Evolutionary conservation across 1,140 invertebrate genomes (phyloP).

Genomic region (Condylostylus longicornis): DNA sequence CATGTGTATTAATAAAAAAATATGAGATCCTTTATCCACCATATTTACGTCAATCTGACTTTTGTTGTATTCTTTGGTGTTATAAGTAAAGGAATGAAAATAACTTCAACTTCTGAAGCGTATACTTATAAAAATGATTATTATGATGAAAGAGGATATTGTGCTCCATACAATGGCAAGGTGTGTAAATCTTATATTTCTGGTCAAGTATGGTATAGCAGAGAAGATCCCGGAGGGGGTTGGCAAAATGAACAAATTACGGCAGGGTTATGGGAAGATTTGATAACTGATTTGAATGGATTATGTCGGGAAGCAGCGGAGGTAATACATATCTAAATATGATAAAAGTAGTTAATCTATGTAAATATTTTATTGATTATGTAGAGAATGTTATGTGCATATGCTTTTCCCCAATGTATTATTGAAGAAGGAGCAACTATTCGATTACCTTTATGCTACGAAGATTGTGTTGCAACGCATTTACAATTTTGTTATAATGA

Average conservation of each 20-base stretch:
- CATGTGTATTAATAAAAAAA: too few species aligned
- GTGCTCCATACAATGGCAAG: constrained; percentile 75
- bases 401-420: constrained; percentile 79
- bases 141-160: constrained; percentile 45
- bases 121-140: too few species aligned
- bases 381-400: constrained; percentile 72
- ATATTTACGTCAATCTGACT: too few species aligned
- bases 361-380: constrained; percentile 10
- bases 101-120: too few species aligned
- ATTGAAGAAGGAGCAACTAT: constrained; percentile 38
- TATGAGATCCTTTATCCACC: too few species aligned
- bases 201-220: constrained; percentile 70
- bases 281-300: constrained; percentile 60
- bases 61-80: too few species aligned
- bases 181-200: constrained; percentile 69
- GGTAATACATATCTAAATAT: constrained; percentile 29
- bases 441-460: constrained; percentile 66
- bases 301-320: constrained; percentile 75
- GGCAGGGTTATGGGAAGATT: constrained; percentile 64
- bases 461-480: constrained; percentile 82
- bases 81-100: too few species aligned
- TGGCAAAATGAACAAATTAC: constrained; percentile 74
- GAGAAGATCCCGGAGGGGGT: constrained; percentile 46
- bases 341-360: constrained; percentile 1
- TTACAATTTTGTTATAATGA: constrained; percentile 84